Conservation (phyloP, 2,797 vertebrate genomes). For the Liasis olivaceus region DNA sequence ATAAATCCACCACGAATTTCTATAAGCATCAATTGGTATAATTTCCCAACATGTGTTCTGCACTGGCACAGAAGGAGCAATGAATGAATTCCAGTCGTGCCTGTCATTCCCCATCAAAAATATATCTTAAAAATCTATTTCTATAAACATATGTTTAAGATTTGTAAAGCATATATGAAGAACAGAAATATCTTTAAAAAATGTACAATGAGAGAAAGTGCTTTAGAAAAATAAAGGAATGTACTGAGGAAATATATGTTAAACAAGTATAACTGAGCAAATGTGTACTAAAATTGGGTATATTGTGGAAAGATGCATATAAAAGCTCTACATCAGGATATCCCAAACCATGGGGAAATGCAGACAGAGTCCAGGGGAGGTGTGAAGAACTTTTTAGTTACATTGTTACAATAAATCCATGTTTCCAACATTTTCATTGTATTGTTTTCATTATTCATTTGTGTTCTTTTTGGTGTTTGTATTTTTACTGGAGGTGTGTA, state of each 20-base stretch:
- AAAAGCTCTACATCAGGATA: not conserved
- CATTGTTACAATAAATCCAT: too few species aligned
- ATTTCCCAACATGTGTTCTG: not conserved
- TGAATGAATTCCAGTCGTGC: not conserved
- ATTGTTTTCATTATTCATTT: not conserved
- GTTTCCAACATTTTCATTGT: not conserved
- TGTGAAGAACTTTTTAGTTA: too few species aligned
- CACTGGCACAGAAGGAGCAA: not conserved
- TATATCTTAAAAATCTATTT: not conserved
- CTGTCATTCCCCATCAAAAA: not conserved
- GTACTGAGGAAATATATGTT: not conserved
- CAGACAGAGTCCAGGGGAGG: too few species aligned
- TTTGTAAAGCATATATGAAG: not conserved
- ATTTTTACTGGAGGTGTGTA: not conserved
- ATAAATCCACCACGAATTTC: not conserved
- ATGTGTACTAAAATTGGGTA: not conserved
- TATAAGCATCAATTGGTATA: not conserved
- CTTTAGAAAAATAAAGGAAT: not conserved
- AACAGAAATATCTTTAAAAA: not conserved
- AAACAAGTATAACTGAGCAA: not conserved
- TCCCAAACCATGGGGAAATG: not conserved
- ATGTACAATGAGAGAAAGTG: not conserved
- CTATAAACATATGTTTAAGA: not conserved
- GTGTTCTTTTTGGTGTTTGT: not conserved
- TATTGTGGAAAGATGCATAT: not conserved